Evolutionary conservation across 2,888 invertebrate genomes (phyloP).

Genomic region (Scotopteryx bipunctaria): DNA sequence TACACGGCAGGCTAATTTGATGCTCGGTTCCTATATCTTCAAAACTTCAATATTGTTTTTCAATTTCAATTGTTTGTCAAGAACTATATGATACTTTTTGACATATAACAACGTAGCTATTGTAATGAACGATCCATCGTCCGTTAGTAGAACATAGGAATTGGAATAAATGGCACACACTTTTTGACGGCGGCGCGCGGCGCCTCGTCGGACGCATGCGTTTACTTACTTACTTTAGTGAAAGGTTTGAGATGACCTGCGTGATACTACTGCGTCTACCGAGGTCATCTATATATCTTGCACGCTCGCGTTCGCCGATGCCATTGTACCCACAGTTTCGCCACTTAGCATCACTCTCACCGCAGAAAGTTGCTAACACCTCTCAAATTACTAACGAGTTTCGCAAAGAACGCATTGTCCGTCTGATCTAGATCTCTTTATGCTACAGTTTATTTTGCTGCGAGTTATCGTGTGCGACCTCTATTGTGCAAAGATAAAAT

Average conservation of each 20-base stretch:
- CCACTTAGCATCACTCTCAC: slow-evolving; percentile 77
- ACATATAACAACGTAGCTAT: too few species aligned
- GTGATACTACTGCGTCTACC: background rate
- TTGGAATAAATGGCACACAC: too few species aligned
- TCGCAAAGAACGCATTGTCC: slow-evolving; percentile 76
- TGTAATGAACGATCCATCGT: too few species aligned
- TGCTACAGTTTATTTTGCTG: slow-evolving; percentile 54
- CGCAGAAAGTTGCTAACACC: slow-evolving; percentile 66
- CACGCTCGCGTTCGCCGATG: slow-evolving; percentile 2
- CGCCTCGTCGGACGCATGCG: too few species aligned
- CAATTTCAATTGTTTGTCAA: too few species aligned
- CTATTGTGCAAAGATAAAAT: slow-evolving; percentile 45
- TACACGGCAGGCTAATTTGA: too few species aligned
- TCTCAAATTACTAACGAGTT: slow-evolving; percentile 70
- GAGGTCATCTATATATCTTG: slow-evolving; percentile 11
- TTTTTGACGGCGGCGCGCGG: too few species aligned
- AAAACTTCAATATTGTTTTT: too few species aligned
- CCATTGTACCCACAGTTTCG: slow-evolving; percentile 69
- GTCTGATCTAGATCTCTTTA: slow-evolving; percentile 75
- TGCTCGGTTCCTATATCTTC: too few species aligned
- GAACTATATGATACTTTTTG: too few species aligned
- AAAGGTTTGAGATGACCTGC: slow-evolving; percentile 5
- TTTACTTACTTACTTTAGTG: too few species aligned
- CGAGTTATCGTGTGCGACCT: slow-evolving; percentile 53
- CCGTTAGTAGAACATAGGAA: too few species aligned